These are phyloP conservation scores for Strix uralensis DNA, from an alignment of 2,113 vertebrate genomes.

Conservation along the genomic window DNA sequence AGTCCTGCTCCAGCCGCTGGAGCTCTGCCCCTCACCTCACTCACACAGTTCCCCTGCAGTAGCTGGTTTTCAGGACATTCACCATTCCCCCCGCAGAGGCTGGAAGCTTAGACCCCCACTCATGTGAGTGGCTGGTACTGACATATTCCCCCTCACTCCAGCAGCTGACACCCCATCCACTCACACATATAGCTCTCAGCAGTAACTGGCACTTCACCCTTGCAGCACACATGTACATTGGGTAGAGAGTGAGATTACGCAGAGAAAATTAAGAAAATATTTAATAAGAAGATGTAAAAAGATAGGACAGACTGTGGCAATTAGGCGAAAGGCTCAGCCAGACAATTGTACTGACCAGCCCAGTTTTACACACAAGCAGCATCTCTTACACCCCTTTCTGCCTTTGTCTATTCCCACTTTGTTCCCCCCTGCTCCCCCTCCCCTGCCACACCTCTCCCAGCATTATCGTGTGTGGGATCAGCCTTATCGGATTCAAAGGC, in stretches of 20 bases:
- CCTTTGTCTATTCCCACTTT: neutral
- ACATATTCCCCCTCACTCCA: neutral
- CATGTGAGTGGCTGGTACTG: neutral
- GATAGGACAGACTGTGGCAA: neutral
- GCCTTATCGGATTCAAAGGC: neutral
- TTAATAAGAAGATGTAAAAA: neutral
- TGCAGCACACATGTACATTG: neutral
- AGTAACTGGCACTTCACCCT: neutral
- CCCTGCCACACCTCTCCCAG: neutral
- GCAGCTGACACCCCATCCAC: neutral
- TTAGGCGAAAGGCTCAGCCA: neutral
- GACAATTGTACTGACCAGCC: accelerated
- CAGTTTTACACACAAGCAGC: neutral
- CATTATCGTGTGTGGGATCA: accelerated
- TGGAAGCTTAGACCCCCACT: neutral
- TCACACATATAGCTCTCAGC: too few relatives aligned
- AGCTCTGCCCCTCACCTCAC: neutral
- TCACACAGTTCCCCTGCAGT: neutral
- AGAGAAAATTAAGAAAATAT: neutral
- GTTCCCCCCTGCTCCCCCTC: too few relatives aligned
- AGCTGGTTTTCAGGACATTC: neutral
- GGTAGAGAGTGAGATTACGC: neutral
- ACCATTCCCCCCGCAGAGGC: accelerated
- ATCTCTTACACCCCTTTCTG: neutral
- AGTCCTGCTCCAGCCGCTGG: neutral